These are phyloP conservation scores for Lypha dubia DNA, from an alignment of 2,888 invertebrate species.

Conservation along the genomic window DNA sequence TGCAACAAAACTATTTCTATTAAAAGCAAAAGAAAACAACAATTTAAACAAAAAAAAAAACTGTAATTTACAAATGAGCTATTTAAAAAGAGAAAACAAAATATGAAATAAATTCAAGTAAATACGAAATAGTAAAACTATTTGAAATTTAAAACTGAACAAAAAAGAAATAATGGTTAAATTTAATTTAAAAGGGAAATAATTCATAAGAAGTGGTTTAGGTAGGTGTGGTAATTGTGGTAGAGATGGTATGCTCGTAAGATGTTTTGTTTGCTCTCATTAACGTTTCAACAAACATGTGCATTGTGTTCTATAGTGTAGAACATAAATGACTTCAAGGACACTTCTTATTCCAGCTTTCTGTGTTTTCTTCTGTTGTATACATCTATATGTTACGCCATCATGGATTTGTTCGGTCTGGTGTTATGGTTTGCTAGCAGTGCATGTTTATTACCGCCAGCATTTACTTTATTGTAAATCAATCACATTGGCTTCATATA, in stretches of 20 bases:
- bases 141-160: not conserved
- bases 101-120: conserved; percentile 15
- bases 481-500: conserved; percentile 55
- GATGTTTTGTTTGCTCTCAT: conserved; percentile 19
- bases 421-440: not conserved
- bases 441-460: conserved; percentile 15
- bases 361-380: not conserved
- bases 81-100: conserved; percentile 31
- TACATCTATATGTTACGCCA: conserved; percentile 10
- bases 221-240: not conserved
- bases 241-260: not conserved
- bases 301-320: not conserved
- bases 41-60: conserved; percentile 24
- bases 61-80: not conserved
- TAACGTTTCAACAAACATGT: conserved; percentile 15
- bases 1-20: not conserved
- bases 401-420: not conserved
- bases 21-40: conserved; percentile 11
- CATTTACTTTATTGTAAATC: conserved; percentile 48
- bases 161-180: conserved; percentile 21
- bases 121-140: not conserved
- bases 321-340: conserved; percentile 29
- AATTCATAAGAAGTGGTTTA: conserved; percentile 23
- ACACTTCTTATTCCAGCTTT: not conserved
- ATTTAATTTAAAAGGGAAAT: conserved; percentile 27